Conservation (phyloP, 2,113 vertebrate genomes). For the Ptychochromis oligacanthus region DNA sequence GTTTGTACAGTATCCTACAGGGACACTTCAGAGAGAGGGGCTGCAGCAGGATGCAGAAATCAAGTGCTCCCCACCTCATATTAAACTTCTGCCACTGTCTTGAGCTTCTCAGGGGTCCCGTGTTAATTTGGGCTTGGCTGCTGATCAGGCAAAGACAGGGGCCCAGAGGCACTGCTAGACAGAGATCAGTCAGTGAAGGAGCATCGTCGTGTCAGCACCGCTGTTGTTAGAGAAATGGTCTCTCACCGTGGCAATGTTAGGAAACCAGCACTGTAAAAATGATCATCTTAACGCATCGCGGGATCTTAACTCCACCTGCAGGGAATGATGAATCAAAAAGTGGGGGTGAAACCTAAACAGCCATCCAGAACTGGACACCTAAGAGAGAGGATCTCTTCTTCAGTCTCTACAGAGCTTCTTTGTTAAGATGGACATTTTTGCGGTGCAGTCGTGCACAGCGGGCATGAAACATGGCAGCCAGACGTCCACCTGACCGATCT, state of each 20-base stretch:
- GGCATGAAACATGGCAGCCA: constrained; percentile 18
- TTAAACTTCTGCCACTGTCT: background rate
- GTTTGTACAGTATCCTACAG: background rate
- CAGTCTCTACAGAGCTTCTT: constrained; percentile 1
- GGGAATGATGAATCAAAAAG: constrained; percentile 42
- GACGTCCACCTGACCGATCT: constrained; percentile 10
- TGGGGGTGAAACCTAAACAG: constrained; percentile 18
- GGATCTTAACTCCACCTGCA: constrained; percentile 8
- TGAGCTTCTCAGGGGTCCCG: constrained; percentile 9
- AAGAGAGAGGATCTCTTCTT: background rate
- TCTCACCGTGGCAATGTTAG: constrained; percentile 19
- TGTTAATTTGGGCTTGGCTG: background rate
- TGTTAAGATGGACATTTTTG: constrained; percentile 29
- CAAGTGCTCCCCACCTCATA: background rate
- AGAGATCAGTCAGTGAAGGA: constrained; percentile 19
- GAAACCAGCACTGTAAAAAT: constrained; percentile 42
- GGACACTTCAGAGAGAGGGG: background rate
- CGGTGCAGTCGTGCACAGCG: constrained; percentile 21
- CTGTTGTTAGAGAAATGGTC: background rate
- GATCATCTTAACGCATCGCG: constrained; percentile 10
- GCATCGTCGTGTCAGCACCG: background rate
- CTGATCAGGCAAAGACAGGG: background rate
- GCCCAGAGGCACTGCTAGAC: constrained; percentile 33
- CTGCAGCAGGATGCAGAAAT: background rate
- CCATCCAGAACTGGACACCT: background rate